A percentile compares a stretch with the other conserved stretches of the same genome.
phyloP scores from a whole-genome alignment of 2,797 vertebrate species.

The Hapalemur alaotrensis region DNA sequence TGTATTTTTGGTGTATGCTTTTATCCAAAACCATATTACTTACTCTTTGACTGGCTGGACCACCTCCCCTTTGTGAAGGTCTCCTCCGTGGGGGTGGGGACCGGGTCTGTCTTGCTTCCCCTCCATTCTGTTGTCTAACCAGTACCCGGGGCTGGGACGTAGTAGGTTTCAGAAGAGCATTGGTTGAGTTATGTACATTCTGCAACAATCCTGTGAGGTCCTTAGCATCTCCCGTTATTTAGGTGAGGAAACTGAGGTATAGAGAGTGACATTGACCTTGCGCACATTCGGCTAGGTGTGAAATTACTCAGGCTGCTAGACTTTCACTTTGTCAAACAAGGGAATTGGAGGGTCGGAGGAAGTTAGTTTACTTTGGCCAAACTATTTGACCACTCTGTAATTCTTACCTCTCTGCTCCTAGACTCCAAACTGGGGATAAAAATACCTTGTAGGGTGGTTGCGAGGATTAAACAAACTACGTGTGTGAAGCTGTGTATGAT shows the following conservation, averaged over 20 bases:
- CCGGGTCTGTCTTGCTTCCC: not conserved
- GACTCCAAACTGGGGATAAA: not conserved
- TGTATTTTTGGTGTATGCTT: not conserved
- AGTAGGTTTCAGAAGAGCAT: not conserved
- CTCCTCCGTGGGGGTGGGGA: not conserved
- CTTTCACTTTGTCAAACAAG: too few relatives aligned
- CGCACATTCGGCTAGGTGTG: not conserved
- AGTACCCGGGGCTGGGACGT: not conserved
- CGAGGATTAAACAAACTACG: not conserved
- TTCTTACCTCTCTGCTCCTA: not conserved
- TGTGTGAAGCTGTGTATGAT: not conserved
- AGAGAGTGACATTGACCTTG: not conserved
- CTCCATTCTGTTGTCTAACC: not conserved
- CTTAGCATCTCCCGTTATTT: not conserved
- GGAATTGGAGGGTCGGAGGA: not conserved
- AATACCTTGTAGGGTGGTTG: not conserved
- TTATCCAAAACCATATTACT: not conserved
- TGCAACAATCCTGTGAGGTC: not conserved
- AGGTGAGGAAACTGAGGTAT: not conserved
- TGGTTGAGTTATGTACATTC: not conserved
- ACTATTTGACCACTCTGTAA: not conserved
- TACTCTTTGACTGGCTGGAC: not conserved
- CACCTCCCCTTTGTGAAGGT: not conserved
- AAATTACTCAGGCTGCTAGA: not conserved
- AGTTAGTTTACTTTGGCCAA: not conserved